phyloP scores from a whole-genome alignment of 2,888 invertebrate species.

The Argynnis bischoffii region DNA sequence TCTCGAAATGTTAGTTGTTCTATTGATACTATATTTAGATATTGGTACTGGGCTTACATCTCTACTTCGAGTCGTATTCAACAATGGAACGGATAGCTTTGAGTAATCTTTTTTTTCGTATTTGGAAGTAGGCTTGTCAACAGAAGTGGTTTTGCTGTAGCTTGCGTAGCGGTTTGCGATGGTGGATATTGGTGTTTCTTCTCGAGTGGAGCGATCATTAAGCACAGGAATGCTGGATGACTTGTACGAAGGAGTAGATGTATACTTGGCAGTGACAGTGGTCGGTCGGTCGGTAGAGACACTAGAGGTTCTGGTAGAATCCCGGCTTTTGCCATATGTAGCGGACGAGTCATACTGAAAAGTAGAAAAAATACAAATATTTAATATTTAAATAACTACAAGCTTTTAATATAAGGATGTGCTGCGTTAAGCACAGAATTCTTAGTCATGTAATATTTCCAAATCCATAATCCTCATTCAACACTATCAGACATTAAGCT shows the following conservation, averaged over 20 bases:
- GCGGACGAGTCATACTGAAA: slow-evolving; percentile 74
- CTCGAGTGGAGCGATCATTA: slow-evolving; percentile 63
- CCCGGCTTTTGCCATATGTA: slow-evolving; percentile 65
- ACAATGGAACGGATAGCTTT: slow-evolving; percentile 62
- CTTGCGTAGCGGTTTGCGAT: slow-evolving; percentile 72
- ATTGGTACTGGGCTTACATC: slow-evolving; percentile 81
- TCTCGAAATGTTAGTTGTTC: slow-evolving; percentile 57
- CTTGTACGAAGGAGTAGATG: slow-evolving; percentile 69
- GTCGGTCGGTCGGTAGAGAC: slow-evolving; percentile 63
- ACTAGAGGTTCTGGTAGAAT: slow-evolving; percentile 54
- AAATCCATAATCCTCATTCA: slow-evolving; percentile 60
- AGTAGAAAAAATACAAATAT: slow-evolving; percentile 28
- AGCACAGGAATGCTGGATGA: slow-evolving; percentile 76
- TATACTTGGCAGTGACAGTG: slow-evolving; percentile 75
- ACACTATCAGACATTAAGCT: slow-evolving; percentile 60
- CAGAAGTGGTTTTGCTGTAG: slow-evolving; percentile 56
- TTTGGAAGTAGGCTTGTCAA: slow-evolving; percentile 53
- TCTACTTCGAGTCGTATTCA: slow-evolving; percentile 69
- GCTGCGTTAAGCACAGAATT: slow-evolving; percentile 16
- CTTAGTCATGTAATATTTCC: slow-evolving; percentile 31
- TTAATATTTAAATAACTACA: neutral
- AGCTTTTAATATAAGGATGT: neutral
- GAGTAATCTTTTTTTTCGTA: slow-evolving; percentile 79
- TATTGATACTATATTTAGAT: slow-evolving; percentile 69
- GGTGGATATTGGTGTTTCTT: slow-evolving; percentile 69